phyloP scores from a whole-genome alignment of 1,140 invertebrate species.

The Drosophila ambigua region DNA sequence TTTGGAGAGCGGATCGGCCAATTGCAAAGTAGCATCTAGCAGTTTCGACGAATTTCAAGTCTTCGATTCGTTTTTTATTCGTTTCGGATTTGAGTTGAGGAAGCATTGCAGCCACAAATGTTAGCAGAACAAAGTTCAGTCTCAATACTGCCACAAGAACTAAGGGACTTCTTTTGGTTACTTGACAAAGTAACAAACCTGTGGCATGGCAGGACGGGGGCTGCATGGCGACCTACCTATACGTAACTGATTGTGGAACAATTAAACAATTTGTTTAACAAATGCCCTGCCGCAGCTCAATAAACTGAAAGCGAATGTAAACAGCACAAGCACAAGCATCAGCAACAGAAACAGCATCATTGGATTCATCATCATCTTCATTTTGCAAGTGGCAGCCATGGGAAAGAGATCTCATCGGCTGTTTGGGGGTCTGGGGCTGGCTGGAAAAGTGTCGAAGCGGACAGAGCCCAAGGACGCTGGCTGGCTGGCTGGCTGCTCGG shows the following conservation, averaged over 20 bases:
- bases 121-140: conserved; percentile 37
- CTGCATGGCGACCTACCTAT: too few relatives aligned
- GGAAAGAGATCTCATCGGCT: conserved; percentile 49
- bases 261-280: conserved; percentile 66
- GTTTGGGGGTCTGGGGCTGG: conserved; percentile 4
- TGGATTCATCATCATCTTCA: conserved; percentile 11
- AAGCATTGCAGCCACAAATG: conserved; percentile 35
- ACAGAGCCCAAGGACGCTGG: conserved; percentile 63
- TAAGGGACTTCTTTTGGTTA: background rate
- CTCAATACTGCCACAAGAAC: background rate
- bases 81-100: conserved; percentile 1
- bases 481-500: too few relatives aligned
- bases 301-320: conserved; percentile 32
- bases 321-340: conserved; percentile 23
- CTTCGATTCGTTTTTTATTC: conserved; percentile 17
- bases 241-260: conserved; percentile 42
- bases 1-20: conserved; percentile 30
- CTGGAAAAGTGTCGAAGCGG: conserved; percentile 71
- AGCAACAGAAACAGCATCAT: conserved; percentile 31
- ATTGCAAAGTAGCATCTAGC: conserved; percentile 10
- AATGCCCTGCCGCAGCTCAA: conserved; percentile 36
- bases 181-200: conserved; percentile 9
- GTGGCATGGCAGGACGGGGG: too few relatives aligned
- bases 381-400: conserved; percentile 53
- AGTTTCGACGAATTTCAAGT: conserved; percentile 9